Base-by-base conservation (phyloP, 2,888 invertebrate genomes). In the Miltochrista miniata region DNA sequence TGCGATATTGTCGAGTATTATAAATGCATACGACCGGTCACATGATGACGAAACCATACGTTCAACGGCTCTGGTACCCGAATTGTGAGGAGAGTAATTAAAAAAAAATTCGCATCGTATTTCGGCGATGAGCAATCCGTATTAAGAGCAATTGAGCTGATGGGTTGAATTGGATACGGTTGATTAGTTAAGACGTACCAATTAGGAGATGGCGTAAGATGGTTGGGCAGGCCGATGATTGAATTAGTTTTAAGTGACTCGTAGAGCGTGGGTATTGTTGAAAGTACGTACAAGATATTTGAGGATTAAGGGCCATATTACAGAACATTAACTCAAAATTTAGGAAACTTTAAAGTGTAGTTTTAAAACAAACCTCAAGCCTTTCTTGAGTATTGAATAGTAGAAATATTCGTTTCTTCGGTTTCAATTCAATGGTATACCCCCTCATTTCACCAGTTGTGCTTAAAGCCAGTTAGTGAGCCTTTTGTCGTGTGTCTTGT, bases 71-170 rank as follows among this genome's bases (percentile, higher is more conserved):
- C 54, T 65, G 7, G 59, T 36, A 50, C 58, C 57, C 56, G 55
- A 54, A 60, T 64, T 48, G 46, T 65, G 64, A 64, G 61, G 69
- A 59, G 50, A 63, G 77, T 78, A 86, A 89, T 88, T 87, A 86
- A 85, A 86, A 36, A 31, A 86, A 82, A 59, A 59, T 82, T 85
- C 77, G 85, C 84, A 56, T 78, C 81, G 74, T 70, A 79, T 83
- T 82, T 83, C 78, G 80, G 76, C 65, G 72, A 78, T 81, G 81
- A 81, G 76, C 82, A 83, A 83, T 84, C 83, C 80, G 84, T 83
- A 86, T 87, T 70, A 87, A 83, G 83, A 84, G 76, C 83, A 90
- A 90, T 90, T 90, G 87, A 72, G 76, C 79, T 89, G 85, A 90
- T 85, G 80, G 77, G 81, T 82, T 72, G 84, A 90, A 90, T 89